Evolutionary conservation across 2,113 vertebrate genomes (phyloP).

Genomic region (Orthonyx spaldingii): DNA sequence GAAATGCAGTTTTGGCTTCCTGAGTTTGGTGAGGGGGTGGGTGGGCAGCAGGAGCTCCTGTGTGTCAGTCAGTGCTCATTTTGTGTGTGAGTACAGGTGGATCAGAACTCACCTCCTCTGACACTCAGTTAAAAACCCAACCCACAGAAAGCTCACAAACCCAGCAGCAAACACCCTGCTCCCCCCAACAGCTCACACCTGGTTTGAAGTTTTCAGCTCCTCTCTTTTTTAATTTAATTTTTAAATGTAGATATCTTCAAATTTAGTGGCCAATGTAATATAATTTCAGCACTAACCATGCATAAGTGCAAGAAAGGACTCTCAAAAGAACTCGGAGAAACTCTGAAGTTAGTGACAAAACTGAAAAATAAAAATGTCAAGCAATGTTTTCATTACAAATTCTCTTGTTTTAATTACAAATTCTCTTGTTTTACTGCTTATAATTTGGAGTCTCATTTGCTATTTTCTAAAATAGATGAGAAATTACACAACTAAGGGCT

Average conservation of each 20-base stretch:
- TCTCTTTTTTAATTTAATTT: neutral
- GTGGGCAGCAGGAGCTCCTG: neutral
- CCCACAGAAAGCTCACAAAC: neutral
- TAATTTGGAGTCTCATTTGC: neutral
- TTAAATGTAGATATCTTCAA: neutral
- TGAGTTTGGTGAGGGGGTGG: neutral
- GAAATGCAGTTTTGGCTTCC: neutral
- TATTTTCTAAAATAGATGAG: neutral
- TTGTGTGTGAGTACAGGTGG: neutral
- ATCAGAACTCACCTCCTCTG: neutral
- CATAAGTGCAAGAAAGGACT: neutral
- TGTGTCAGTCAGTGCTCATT: neutral
- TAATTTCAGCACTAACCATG: accelerated
- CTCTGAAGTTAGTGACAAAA: neutral
- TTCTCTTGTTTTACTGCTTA: neutral
- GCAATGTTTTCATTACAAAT: neutral
- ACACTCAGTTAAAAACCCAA: neutral
- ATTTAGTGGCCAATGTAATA: neutral
- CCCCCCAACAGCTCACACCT: neutral
- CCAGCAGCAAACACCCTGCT: neutral
- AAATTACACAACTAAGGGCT: neutral
- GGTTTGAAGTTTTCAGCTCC: neutral
- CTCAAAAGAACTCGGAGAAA: neutral
- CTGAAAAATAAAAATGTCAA: neutral
- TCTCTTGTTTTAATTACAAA: neutral